Evolutionary conservation across 2,888 invertebrate genomes (phyloP).

Genomic region (Apeira syringaria): DNA sequence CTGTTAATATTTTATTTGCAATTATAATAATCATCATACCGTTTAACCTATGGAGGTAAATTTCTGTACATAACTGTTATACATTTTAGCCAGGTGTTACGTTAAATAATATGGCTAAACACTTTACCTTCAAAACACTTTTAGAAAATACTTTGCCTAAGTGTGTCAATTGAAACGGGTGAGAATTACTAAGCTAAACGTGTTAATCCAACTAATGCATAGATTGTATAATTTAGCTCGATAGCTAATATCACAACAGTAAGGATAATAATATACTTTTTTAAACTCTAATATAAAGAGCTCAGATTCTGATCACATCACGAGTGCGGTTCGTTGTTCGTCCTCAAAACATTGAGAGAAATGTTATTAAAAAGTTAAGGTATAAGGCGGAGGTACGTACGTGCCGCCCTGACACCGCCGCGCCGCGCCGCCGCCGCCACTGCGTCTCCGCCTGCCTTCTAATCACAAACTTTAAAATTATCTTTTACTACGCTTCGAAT

Average conservation of each 20-base stretch:
- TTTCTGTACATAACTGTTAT: too few relatives aligned
- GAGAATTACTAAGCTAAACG: too few relatives aligned
- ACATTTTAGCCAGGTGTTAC: too few relatives aligned
- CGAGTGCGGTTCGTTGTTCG: slow-evolving; percentile 64
- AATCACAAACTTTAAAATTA: slow-evolving; percentile 78
- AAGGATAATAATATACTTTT: slow-evolving; percentile 40
- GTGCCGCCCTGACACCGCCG: slow-evolving; percentile 48
- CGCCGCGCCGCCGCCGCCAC: slow-evolving; percentile 33
- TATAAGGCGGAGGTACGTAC: slow-evolving; percentile 69
- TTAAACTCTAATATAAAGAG: slow-evolving; percentile 61
- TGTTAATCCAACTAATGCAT: too few relatives aligned
- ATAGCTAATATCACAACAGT: background rate
- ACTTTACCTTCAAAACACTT: too few relatives aligned
- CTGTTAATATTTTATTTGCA: too few relatives aligned
- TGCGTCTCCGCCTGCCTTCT: slow-evolving; percentile 45
- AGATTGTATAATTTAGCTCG: too few relatives aligned
- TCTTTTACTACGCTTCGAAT: slow-evolving; percentile 49
- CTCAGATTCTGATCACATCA: slow-evolving; percentile 67
- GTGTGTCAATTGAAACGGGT: too few relatives aligned
- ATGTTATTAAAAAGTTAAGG: slow-evolving; percentile 82
- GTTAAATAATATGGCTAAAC: too few relatives aligned
- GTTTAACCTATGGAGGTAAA: too few relatives aligned
- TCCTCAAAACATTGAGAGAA: slow-evolving; percentile 67
- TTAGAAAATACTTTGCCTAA: too few relatives aligned
- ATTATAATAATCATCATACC: too few relatives aligned